Percentiles rank a stretch among this genome's conserved stretches.
phyloP scores from a whole-genome alignment of 2,113 vertebrate species.

The Vulpes vulpes region DNA sequence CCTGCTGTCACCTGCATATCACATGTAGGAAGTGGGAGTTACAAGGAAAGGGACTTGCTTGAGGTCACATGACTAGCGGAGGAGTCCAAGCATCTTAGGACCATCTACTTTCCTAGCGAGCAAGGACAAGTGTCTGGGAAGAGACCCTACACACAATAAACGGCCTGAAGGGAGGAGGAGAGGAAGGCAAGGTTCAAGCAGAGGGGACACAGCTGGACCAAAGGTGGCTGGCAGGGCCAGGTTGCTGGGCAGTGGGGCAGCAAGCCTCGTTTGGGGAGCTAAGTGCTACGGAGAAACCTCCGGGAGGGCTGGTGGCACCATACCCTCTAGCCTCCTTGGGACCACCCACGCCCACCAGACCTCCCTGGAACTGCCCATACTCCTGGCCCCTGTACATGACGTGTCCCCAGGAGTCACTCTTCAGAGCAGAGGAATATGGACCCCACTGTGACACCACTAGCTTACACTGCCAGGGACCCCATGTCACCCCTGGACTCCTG shows the following conservation, averaged over 20 bases:
- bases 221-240: too few species aligned
- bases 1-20: background rate
- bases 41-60: background rate
- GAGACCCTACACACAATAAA: too few species aligned
- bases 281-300: background rate
- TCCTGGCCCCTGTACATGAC: background rate
- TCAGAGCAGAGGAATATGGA: background rate
- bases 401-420: background rate
- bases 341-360: background rate
- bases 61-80: background rate
- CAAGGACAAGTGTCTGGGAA: background rate
- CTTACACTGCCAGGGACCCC: background rate
- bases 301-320: background rate
- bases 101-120: background rate
- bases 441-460: too few species aligned
- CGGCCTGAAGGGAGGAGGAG: background rate
- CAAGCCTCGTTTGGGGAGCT: background rate
- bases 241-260: background rate
- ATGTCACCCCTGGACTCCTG: background rate
- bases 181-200: background rate
- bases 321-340: background rate
- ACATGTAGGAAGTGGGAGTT: background rate
- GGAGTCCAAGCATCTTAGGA: background rate
- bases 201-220: background rate
- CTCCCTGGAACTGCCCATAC: background rate